These are phyloP conservation scores for Cryptops parisi DNA, from an alignment of 2,888 invertebrate genomes.

Conservation along the genomic window DNA sequence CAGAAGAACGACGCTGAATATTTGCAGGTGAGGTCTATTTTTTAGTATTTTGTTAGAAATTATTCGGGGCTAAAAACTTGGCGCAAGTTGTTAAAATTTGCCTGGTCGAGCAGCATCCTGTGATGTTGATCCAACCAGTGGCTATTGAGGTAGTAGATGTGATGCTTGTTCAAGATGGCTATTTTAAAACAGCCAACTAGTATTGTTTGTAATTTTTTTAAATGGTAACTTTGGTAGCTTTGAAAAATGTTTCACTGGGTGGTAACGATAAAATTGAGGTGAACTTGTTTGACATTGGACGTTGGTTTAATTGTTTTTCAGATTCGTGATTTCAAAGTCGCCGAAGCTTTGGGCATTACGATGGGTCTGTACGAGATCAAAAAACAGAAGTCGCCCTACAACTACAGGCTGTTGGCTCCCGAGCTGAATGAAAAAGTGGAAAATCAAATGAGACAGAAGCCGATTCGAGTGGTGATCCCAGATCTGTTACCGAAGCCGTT, in stretches of 20 bases:
- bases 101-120: too few relatives aligned
- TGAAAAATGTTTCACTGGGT: too few relatives aligned
- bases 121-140: too few relatives aligned
- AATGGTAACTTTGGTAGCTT: neutral
- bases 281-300: too few relatives aligned
- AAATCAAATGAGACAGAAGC: neutral
- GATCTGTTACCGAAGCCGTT: too few relatives aligned
- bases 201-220: neutral
- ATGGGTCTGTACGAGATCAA: conserved; percentile 11
- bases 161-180: neutral
- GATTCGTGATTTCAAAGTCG: conserved; percentile 7
- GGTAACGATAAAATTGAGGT: too few relatives aligned
- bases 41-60: too few relatives aligned
- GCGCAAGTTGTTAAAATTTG: too few relatives aligned
- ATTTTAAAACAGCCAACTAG: neutral
- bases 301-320: too few relatives aligned
- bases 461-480: conserved; percentile 3
- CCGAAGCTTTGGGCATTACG: conserved; percentile 5
- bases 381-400: neutral
- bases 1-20: conserved; percentile 11
- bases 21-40: neutral
- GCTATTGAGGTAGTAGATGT: too few relatives aligned
- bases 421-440: conserved; percentile 2
- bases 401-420: conserved; percentile 9
- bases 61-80: too few relatives aligned